Percentiles rank a stretch among this genome's conserved stretches.
Conservation (phyloP, 2,888 invertebrate species). For the Phortica magna region DNA sequence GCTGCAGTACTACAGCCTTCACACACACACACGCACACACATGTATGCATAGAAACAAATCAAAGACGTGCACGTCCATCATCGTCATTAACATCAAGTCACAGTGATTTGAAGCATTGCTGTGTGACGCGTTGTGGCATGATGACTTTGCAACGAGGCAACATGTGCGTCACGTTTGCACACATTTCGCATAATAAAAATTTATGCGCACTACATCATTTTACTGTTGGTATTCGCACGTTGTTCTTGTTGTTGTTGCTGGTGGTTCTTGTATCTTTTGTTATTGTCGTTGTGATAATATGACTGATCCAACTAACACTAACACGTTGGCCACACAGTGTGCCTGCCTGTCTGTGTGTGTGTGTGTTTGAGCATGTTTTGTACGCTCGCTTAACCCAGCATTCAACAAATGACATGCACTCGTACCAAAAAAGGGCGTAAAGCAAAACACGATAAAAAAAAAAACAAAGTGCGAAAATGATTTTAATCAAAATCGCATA, state of each 20-base stretch:
- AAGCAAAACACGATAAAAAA: not conserved
- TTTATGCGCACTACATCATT: slow-evolving; percentile 47
- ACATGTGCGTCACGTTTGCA: not conserved
- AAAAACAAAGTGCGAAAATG: slow-evolving; percentile 49
- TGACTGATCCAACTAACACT: slow-evolving; percentile 14
- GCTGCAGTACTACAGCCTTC: not conserved
- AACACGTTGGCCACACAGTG: not conserved
- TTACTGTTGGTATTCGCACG: not conserved
- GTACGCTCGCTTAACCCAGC: slow-evolving; percentile 8
- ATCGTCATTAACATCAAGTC: slow-evolving; percentile 43
- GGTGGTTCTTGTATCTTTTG: not conserved
- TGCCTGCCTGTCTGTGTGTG: not conserved
- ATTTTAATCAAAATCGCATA: slow-evolving; percentile 52
- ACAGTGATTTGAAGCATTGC: slow-evolving; percentile 37
- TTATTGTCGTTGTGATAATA: slow-evolving; percentile 15
- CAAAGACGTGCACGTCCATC: slow-evolving; percentile 14
- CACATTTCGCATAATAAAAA: slow-evolving; percentile 43
- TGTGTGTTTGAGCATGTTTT: not conserved
- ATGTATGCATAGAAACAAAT: not conserved
- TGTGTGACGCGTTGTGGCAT: not conserved
- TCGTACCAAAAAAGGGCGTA: not conserved
- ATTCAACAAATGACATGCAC: slow-evolving; percentile 20
- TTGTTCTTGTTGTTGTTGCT: not conserved
- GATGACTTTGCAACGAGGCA: no score
- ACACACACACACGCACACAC: not conserved